Base-by-base conservation (phyloP, 2,797 vertebrate species). In the Pipistrellus nathusii region DNA sequence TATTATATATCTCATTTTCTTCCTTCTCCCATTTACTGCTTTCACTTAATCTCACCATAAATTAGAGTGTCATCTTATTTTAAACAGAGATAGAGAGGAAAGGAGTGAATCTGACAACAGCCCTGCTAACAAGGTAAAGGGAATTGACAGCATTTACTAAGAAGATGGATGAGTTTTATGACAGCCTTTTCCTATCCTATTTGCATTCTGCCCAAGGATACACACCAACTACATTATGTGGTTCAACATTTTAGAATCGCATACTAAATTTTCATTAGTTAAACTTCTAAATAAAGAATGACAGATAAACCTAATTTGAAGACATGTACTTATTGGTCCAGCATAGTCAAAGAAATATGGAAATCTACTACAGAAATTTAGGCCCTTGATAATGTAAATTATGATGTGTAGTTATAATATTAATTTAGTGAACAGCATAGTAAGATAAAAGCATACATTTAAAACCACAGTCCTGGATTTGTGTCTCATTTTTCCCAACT, bases 81-180 rank as follows among this genome's bases (percentile, higher is more conserved):
- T 80, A 78, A 90, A 90, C 18, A 87, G 15, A 38, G 11, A 25
- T 55, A 15, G 71, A 91, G 78, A 88, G 11, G 55, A 85, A 93
- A 91, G 8, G 80, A 35, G 12, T 53, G 17, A 68, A 55, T 14
- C 27, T 68, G 55, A 68, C 12, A 84, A 21, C 3, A 71, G 1
- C 21, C 4, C 18, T 53, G 6, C 6, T 59, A 55, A 91, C 86
- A 59, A 9, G 5, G 75, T 71, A 10, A 12, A 23, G 6, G 18
- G 59, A 85, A 93, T 35, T 92, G 48, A 27, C 59, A 59, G 5
- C 2, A 32, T 69, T 95, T 84, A 41, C 7, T 57, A 35, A 81
- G 53, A 66, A 30, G 55, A 73, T 7, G 25, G 12, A 18, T 46
- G 8, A 18, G 35, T 44, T 77, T 77, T 88, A 75, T 55, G 32